These are phyloP conservation scores for Nycticorax nycticorax DNA, from an alignment of 2,113 vertebrate species.

Conservation along the genomic window DNA sequence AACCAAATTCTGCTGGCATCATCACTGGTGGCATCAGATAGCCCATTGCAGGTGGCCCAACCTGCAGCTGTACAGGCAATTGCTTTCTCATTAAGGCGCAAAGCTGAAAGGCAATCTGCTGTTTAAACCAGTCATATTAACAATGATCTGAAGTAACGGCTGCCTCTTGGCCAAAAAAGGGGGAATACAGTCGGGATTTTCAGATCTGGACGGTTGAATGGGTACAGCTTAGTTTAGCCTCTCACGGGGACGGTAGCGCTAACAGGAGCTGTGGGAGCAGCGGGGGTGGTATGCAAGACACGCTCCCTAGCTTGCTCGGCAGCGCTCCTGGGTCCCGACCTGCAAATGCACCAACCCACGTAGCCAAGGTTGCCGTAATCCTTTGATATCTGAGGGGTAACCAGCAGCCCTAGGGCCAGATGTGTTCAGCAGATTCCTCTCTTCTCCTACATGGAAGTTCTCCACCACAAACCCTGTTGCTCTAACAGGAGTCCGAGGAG, in stretches of 20 bases:
- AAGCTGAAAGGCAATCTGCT: neutral
- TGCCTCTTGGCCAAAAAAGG: neutral
- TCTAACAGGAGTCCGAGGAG: too few relatives aligned
- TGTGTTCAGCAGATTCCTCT: too few relatives aligned
- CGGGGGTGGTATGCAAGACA: too few relatives aligned
- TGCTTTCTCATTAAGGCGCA: neutral
- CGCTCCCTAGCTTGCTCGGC: too few relatives aligned
- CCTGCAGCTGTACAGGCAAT: neutral
- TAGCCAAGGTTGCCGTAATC: too few relatives aligned
- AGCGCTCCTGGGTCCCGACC: too few relatives aligned
- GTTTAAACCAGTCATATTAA: neutral
- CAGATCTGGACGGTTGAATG: neutral
- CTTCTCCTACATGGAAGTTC: too few relatives aligned
- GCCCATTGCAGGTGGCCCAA: neutral
- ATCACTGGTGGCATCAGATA: neutral
- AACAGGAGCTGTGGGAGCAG: neutral
- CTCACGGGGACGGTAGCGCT: neutral
- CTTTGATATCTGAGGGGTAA: too few relatives aligned
- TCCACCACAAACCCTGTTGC: too few relatives aligned
- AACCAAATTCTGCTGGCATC: neutral
- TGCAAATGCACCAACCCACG: too few relatives aligned
- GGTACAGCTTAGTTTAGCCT: neutral
- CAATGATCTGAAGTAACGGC: neutral
- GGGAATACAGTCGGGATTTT: neutral
- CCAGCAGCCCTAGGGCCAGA: too few relatives aligned